Conservation (phyloP, 1,140 invertebrate genomes). For the Macrostomum lignano region DNA sequence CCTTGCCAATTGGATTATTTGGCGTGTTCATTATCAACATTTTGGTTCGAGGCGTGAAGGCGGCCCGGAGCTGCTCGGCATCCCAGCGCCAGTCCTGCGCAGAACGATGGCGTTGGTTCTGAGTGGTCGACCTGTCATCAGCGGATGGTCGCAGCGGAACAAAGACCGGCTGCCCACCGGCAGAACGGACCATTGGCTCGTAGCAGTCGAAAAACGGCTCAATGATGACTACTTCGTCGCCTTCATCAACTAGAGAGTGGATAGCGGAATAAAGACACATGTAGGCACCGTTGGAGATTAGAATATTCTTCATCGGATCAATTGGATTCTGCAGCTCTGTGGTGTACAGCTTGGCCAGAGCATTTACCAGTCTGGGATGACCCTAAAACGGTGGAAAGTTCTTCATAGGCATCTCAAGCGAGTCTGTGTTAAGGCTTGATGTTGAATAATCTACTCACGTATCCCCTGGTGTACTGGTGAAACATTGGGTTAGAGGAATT, state of each 20-base stretch:
- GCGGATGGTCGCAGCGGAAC: constrained; percentile 44
- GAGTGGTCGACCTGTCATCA: constrained; percentile 6
- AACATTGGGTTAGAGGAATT: constrained; percentile 41
- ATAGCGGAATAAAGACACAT: constrained; percentile 44
- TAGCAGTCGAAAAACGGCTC: constrained; percentile 97
- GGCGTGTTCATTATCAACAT: constrained; percentile 79
- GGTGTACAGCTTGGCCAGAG: constrained; percentile 52
- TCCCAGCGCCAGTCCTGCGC: constrained; percentile 54
- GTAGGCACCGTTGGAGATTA: constrained; percentile 68
- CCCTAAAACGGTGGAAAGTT: constrained; percentile 42
- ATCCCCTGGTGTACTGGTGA: constrained; percentile 50
- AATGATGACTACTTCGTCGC: constrained; percentile 69
- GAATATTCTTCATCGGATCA: constrained; percentile 49
- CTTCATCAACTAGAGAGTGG: constrained; percentile 48
- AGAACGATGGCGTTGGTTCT: constrained; percentile 71
- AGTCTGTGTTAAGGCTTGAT: neutral
- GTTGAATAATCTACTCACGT: constrained; percentile 21
- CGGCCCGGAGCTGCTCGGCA: constrained; percentile 41
- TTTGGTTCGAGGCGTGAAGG: constrained; percentile 74
- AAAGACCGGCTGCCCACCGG: constrained; percentile 55
- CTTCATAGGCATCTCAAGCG: neutral
- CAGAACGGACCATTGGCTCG: constrained; percentile 59
- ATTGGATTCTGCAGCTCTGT: constrained; percentile 32
- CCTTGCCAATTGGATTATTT: constrained; percentile 76
- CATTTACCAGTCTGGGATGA: constrained; percentile 57